Evolutionary conservation across 2,797 vertebrate genomes (phyloP).

Genomic region (Vultur gryphus): DNA sequence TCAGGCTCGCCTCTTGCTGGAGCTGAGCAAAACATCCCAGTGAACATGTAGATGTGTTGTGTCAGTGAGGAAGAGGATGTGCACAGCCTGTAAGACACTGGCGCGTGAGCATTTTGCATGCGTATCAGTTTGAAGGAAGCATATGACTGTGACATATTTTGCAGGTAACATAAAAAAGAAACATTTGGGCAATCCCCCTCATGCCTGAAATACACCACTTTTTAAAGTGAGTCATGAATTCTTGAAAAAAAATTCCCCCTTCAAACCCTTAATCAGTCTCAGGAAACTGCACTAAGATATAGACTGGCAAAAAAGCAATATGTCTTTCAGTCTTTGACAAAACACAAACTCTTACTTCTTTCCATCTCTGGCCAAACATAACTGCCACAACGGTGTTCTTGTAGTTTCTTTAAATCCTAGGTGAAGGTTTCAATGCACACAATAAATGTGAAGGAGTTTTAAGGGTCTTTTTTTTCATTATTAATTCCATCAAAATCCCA

Average conservation of each 20-base stretch:
- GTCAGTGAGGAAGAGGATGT: not conserved
- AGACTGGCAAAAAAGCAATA: slow-evolving; percentile 30
- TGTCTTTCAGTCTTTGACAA: slow-evolving; percentile 1
- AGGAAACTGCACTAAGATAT: slow-evolving; percentile 39
- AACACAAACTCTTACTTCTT: slow-evolving; percentile 36
- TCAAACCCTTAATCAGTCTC: slow-evolving; percentile 23
- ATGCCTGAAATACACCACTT: not conserved
- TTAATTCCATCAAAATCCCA: not conserved
- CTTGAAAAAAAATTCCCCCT: slow-evolving; percentile 37
- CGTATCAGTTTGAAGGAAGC: not conserved
- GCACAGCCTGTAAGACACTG: not conserved
- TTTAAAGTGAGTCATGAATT: not conserved
- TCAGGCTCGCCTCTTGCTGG: not conserved
- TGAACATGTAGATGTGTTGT: not conserved
- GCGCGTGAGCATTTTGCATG: not conserved
- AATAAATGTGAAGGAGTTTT: slow-evolving; percentile 12
- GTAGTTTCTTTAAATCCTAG: not conserved
- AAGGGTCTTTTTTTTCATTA: not conserved
- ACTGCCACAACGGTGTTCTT: not conserved
- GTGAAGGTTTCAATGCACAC: not conserved
- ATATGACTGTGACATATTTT: not conserved
- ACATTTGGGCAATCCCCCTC: not conserved
- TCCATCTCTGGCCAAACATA: not conserved
- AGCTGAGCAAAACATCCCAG: not conserved
- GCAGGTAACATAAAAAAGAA: not conserved